phyloP scores from a whole-genome alignment of 2,797 vertebrate genomes.

The Crax fasciolata region DNA sequence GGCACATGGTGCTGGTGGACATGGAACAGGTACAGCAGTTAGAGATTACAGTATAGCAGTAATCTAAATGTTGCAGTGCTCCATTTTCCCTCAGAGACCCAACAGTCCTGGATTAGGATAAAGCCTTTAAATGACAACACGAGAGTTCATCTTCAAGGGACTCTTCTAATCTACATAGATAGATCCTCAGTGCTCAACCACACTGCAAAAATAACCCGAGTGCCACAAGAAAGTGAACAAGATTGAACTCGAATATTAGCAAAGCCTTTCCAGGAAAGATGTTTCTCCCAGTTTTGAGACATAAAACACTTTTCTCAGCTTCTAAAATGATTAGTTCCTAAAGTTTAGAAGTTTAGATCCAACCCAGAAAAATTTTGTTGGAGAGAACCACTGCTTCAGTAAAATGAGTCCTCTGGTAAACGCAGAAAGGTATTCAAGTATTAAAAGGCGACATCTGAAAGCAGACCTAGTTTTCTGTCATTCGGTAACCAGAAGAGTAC shows the following conservation, averaged over 20 bases:
- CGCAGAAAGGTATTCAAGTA: neutral
- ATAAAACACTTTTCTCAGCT: neutral
- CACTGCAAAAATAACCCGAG: neutral
- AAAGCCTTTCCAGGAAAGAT: neutral
- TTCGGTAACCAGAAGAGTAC: neutral
- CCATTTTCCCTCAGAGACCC: neutral
- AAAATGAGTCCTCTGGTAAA: neutral
- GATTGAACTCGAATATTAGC: neutral
- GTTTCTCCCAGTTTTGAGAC: neutral
- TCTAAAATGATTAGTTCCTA: neutral
- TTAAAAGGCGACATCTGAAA: neutral
- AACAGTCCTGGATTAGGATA: accelerated
- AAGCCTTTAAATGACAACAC: neutral
- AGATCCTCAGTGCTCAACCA: neutral
- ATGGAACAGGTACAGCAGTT: neutral
- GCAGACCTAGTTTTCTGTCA: neutral
- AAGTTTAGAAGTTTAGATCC: neutral
- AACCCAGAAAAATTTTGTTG: neutral
- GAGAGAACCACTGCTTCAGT: neutral
- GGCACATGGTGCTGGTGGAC: neutral
- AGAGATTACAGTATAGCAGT: neutral
- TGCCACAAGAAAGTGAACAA: neutral
- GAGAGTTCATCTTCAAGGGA: neutral
- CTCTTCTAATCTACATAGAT: neutral
- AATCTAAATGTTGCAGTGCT: too few relatives aligned